Base-by-base conservation (phyloP, 2,797 vertebrate species). In the Rachycentron canadum region DNA sequence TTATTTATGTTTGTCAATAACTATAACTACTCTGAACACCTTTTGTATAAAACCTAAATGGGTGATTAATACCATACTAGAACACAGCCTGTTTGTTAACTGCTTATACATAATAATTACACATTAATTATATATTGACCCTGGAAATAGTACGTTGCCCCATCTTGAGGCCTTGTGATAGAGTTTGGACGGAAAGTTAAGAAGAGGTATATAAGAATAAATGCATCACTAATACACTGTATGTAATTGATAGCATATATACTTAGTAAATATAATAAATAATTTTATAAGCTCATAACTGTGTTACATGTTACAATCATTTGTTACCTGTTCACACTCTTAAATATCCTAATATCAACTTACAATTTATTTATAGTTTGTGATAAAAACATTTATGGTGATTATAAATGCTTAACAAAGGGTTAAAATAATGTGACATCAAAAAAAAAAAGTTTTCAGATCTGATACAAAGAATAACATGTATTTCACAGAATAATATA, bases 361-460 rank as follows among this genome's bases (percentile, higher is more conserved):
- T 70, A 34, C 60, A 65, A 0, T 38, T 60, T 28, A 41, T 34
- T 41, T 50, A 28, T 19, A 50, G 26, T 58, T 66, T 64, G 0
- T 64, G n/a, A n/a, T 0, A 61, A 30, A 74, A 69, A 16, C 3
- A 38, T 36, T 52, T 43, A n/a, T 25, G 13, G 28, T 59, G 43
- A 34, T 55, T 56, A 47, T 11, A 62, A 62, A 60, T 56, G 40
- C 40, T 61, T 11, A 60, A 14, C n/a, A 28, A 5, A 4, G 11
- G 0, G 23, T 52, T 52, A 16, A 28, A 53, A 9, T 53, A 6
- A 28, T 4, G 14, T 17, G 23, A 53, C 7, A 12, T 5, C 13
- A 23, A 26, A 25, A 23, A 26, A 52, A 3, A 2, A n/a, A 9
- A 23, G 21, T 59, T 12, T 28, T 62, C 3, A 30, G 52, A 53